These are phyloP conservation scores for Drosophila lacertosa DNA, from an alignment of 1,140 invertebrate species.

Conservation along the genomic window DNA sequence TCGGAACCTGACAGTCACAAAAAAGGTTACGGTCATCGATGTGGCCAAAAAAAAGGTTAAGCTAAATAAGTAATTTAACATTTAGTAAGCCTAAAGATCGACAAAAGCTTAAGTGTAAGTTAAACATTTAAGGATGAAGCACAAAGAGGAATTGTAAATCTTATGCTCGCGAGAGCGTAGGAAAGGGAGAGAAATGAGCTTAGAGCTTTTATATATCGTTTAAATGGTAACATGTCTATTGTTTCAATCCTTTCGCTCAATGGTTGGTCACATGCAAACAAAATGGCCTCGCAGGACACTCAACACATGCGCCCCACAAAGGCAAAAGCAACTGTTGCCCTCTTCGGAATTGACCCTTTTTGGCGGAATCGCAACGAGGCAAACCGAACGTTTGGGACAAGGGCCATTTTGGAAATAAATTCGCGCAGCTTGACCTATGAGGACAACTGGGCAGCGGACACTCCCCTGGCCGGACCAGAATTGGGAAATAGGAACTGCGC, in stretches of 20 bases:
- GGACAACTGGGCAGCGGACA: slow-evolving; percentile 53
- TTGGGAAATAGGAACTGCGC: slow-evolving; percentile 21
- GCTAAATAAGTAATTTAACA: too few species aligned
- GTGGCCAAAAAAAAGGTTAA: slow-evolving; percentile 12
- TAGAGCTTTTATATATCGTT: too few species aligned
- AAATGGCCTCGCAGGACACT: slow-evolving; percentile 59
- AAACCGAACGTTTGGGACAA: slow-evolving; percentile 27
- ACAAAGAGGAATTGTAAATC: too few species aligned
- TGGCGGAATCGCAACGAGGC: slow-evolving; percentile 34
- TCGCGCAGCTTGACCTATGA: slow-evolving; percentile 60
- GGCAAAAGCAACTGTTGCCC: slow-evolving; percentile 53
- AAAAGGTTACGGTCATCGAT: slow-evolving; percentile 15
- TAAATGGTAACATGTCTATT: too few species aligned
- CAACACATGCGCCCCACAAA: slow-evolving; percentile 59
- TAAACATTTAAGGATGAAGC: too few species aligned
- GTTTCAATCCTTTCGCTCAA: slow-evolving; percentile 5
- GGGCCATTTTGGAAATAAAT: slow-evolving; percentile 66
- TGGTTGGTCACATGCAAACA: slow-evolving; percentile 38
- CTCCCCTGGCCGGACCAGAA: slow-evolving; percentile 64
- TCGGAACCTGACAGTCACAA: slow-evolving; percentile 10
- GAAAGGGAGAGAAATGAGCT: too few species aligned
- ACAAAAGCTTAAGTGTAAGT: too few species aligned
- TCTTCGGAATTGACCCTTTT: slow-evolving; percentile 58
- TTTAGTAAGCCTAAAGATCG: too few species aligned
- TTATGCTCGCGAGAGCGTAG: too few species aligned